These are phyloP conservation scores for Tetragonula carbonaria DNA, from an alignment of 2,888 invertebrate species.

Conservation along the genomic window DNA sequence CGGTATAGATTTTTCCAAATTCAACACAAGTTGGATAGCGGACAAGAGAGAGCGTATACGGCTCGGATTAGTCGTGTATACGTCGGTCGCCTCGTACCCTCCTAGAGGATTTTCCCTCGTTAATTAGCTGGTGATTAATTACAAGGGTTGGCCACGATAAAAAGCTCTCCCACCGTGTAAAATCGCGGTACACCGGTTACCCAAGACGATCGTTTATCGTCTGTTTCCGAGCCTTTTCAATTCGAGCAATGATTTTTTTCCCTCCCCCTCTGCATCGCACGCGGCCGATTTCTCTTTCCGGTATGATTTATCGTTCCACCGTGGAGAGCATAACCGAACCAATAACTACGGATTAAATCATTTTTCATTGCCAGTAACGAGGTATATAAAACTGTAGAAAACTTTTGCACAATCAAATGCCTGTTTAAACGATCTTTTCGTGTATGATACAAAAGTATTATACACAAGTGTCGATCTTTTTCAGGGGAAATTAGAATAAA, in stretches of 20 bases:
- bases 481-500: too few species aligned
- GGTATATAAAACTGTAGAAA: too few species aligned
- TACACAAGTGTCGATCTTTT: too few species aligned
- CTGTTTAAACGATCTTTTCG: too few species aligned
- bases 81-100: slow-evolving; percentile 4
- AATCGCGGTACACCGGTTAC: slow-evolving; percentile 34
- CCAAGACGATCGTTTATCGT: slow-evolving; percentile 50
- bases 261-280: too few species aligned
- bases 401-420: too few species aligned
- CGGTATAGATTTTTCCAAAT: slow-evolving; percentile 51
- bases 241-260: slow-evolving; percentile 27
- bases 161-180: slow-evolving; percentile 59
- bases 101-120: slow-evolving; percentile 65
- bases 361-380: too few species aligned
- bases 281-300: background rate
- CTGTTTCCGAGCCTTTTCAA: slow-evolving; percentile 32
- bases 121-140: slow-evolving; percentile 80
- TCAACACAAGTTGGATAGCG: slow-evolving; percentile 12
- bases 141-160: slow-evolving; percentile 73
- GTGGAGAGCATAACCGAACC: too few species aligned
- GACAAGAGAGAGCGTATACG: background rate
- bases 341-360: too few species aligned
- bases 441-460: too few species aligned
- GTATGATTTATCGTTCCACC: slow-evolving; percentile 37
- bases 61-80: slow-evolving; percentile 21